Conservation (phyloP, 1,140 invertebrate genomes). For the Branchinecta lindahli region DNA sequence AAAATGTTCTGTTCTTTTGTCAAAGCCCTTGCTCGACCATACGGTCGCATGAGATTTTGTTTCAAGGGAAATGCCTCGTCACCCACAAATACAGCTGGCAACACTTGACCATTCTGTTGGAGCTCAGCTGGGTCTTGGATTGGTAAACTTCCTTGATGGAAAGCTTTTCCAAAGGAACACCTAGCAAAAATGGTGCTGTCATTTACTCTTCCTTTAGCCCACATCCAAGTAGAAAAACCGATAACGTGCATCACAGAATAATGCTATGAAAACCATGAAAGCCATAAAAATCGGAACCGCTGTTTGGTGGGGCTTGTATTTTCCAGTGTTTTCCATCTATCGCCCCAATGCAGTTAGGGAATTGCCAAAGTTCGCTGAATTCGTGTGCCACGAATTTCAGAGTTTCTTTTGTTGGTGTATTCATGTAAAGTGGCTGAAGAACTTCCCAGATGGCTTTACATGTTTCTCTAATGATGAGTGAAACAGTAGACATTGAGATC, state of each 20-base stretch:
- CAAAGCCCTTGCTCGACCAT: conserved; percentile 20
- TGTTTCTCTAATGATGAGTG: conserved; percentile 21
- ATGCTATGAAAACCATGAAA: conserved; percentile 26
- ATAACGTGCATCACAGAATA: conserved; percentile 30
- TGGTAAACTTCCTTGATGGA: conserved; percentile 21
- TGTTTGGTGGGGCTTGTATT: conserved; percentile 27
- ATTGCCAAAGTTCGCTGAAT: conserved; percentile 29
- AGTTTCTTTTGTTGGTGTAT: conserved; percentile 18
- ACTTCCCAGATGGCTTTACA: conserved; percentile 22
- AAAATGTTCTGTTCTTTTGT: conserved; percentile 25
- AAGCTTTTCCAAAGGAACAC: conserved; percentile 23
- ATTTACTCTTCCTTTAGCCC: conserved; percentile 28
- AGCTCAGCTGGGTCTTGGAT: conserved; percentile 22
- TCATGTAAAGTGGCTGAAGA: conserved; percentile 21
- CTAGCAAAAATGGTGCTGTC: conserved; percentile 28
- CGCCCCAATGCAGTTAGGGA: conserved; percentile 28
- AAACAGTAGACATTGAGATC: conserved; percentile 23
- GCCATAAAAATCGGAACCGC: conserved; percentile 21
- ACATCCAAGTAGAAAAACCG: conserved; percentile 30
- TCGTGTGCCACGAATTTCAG: conserved; percentile 26
- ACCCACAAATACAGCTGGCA: conserved; percentile 27
- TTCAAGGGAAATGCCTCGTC: conserved; percentile 31
- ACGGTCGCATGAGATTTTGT: conserved; percentile 30
- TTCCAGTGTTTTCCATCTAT: conserved; percentile 33
- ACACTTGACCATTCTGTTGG: conserved; percentile 19